Percentiles rank a stretch among this genome's conserved stretches.
phyloP scores from a whole-genome alignment of 2,113 vertebrate genomes.

The Sterrhoptilus dennistouni region DNA sequence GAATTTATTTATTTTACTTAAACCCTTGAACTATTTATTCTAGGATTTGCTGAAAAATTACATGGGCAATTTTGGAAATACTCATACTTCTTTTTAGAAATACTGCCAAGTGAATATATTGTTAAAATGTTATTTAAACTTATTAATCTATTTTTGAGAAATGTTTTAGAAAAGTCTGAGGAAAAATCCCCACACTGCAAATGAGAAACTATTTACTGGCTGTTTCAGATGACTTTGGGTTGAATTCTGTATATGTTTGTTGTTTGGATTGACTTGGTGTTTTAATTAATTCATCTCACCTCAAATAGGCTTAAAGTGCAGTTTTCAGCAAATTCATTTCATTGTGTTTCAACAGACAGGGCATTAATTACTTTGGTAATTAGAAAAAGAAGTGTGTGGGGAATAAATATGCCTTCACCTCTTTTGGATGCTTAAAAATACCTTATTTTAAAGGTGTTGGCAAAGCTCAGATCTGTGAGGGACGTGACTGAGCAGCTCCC shows the following conservation, averaged over 20 bases:
- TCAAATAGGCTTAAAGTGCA: not conserved
- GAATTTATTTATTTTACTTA: not conserved
- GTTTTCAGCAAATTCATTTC: not conserved
- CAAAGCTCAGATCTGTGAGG: not conserved
- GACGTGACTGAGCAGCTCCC: not conserved
- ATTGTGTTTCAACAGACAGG: not conserved
- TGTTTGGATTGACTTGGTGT: not conserved
- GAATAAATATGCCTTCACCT: not conserved
- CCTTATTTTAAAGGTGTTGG: not conserved
- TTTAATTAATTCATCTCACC: constrained; percentile 4
- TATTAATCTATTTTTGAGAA: not conserved
- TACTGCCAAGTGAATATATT: not conserved
- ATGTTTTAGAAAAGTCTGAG: not conserved
- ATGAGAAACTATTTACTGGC: not conserved
- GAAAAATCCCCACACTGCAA: not conserved
- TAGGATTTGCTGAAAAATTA: not conserved
- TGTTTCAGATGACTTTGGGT: not conserved
- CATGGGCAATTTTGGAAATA: not conserved
- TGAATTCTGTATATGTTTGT: not conserved
- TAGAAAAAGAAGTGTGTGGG: not conserved
- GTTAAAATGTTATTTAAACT: not conserved
- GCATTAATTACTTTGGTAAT: not conserved
- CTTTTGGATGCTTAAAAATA: not conserved
- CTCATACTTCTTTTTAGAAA: not conserved
- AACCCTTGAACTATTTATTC: not conserved